phyloP scores from a whole-genome alignment of 1,140 invertebrate genomes.

The Drosophila teissieri region DNA sequence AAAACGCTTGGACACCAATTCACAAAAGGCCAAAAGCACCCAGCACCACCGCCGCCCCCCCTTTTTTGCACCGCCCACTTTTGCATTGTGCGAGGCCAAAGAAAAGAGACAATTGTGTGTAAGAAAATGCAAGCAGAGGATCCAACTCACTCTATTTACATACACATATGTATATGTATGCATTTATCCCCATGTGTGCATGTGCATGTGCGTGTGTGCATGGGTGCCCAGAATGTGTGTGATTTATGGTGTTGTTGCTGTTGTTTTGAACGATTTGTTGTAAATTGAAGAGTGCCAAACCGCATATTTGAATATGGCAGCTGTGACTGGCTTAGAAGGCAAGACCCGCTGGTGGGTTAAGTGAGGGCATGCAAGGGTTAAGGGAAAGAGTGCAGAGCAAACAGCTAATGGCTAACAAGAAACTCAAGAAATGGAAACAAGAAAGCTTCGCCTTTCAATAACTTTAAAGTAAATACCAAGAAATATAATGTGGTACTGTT shows the following conservation, averaged over 20 bases:
- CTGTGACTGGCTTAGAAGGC: conserved; percentile 24
- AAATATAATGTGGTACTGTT: no score
- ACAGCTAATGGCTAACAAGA: not conserved
- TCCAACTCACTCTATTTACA: conserved; percentile 14
- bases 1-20: conserved; percentile 83
- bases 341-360: conserved; percentile 7
- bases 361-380: not conserved
- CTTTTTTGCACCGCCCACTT: conserved; percentile 6
- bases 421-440: not conserved
- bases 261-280: conserved; percentile 69
- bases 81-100: conserved; percentile 71
- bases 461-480: no score
- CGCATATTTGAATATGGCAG: conserved; percentile 76
- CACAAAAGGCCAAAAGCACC: conserved; percentile 69
- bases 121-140: conserved; percentile 72
- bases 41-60: not conserved
- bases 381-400: not conserved
- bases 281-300: conserved; percentile 82
- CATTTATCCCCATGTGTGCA: conserved; percentile 5
- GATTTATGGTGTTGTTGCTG: conserved; percentile 61
- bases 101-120: conserved; percentile 82
- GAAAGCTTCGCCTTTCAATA: not conserved
- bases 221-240: conserved; percentile 18
- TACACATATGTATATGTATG: not conserved
- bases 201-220: conserved; percentile 34